Evolutionary conservation across 2,888 invertebrate genomes (phyloP).

Genomic region (Pyrrhosoma nymphula): DNA sequence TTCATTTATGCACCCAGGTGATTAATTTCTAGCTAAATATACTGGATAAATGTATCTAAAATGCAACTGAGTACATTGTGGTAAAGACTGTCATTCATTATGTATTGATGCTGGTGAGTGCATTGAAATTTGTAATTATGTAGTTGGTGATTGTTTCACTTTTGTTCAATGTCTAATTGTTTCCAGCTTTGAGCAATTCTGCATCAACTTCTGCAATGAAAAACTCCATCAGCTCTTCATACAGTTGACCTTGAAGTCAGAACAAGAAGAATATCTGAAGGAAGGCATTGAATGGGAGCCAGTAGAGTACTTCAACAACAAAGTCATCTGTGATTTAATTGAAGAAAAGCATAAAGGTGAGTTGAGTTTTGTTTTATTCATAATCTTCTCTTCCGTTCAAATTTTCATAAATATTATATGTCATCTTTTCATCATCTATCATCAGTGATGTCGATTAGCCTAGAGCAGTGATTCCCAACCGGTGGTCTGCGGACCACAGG

Average conservation of each 20-base stretch:
- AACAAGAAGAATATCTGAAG: constrained; percentile 94
- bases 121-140: no score
- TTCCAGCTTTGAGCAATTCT: constrained; percentile 91
- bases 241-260: constrained; percentile 92
- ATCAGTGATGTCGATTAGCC: no score
- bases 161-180: not conserved
- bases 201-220: constrained; percentile 97
- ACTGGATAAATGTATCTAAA: no score
- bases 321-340: constrained; percentile 94
- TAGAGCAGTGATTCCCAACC: no score
- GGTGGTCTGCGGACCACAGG: no score
- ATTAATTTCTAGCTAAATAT: no score
- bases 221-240: constrained; percentile 97
- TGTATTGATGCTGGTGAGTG: no score
- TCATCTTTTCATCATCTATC: not conserved
- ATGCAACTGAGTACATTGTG: no score
- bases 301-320: constrained; percentile 94
- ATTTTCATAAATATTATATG: not conserved
- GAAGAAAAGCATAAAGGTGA: constrained; percentile 92
- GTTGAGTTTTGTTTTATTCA: not conserved
- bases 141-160: no score
- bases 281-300: constrained; percentile 96
- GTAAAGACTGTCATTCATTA: no score
- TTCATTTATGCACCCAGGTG: no score
- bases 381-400: not conserved